Evolutionary conservation across 2,113 vertebrate genomes (phyloP).

Genomic region (Barbus barbus): DNA sequence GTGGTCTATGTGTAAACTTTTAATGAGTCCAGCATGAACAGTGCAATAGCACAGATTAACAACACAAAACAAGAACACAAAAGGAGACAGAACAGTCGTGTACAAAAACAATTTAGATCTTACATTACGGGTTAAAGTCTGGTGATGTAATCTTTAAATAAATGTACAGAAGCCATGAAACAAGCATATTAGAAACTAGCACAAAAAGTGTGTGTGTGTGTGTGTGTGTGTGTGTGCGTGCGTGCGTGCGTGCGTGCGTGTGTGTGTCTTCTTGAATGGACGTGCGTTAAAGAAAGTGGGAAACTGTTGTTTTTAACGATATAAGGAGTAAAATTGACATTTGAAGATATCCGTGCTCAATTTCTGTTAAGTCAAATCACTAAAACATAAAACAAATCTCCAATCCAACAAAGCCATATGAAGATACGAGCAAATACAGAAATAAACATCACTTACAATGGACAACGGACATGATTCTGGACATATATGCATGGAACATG

Average conservation of each 20-base stretch:
- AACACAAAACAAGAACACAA: constrained; percentile 48
- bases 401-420: constrained; percentile 25
- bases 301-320: not conserved
- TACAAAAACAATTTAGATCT: constrained; percentile 6
- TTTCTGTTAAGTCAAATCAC: constrained; percentile 20
- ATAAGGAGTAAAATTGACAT: not conserved
- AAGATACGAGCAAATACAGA: constrained; percentile 28
- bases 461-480: constrained; percentile 20
- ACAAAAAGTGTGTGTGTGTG: not conserved
- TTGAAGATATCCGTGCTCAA: constrained; percentile 34
- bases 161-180: not conserved
- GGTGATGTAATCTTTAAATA: not conserved
- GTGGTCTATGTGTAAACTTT: constrained; percentile 66
- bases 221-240: not conserved
- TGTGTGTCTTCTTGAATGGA: not conserved
- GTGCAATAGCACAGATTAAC: constrained; percentile 59
- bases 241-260: not conserved
- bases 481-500: constrained; percentile 54
- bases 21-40: constrained; percentile 73
- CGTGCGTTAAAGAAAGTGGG: not conserved
- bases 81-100: constrained; percentile 15
- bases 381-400: not conserved
- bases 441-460: constrained; percentile 39
- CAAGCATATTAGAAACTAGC: not conserved
- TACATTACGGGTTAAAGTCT: not conserved